phyloP scores from a whole-genome alignment of 2,888 invertebrate species.

The Mesopsocus fuscifrons region DNA sequence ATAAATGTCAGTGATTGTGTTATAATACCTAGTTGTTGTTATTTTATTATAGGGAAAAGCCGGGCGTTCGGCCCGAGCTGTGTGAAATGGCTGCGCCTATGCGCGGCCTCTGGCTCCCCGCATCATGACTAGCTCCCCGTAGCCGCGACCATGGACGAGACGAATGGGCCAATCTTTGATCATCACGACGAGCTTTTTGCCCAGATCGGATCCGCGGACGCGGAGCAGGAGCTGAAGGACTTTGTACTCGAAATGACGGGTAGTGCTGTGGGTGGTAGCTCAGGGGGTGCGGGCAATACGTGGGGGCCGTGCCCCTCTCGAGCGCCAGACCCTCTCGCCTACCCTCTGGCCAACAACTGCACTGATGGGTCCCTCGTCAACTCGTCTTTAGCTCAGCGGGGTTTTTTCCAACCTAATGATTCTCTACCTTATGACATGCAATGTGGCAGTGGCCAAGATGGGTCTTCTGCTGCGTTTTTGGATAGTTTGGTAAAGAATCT shows the following conservation, averaged over 20 bases:
- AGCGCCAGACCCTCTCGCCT: neutral
- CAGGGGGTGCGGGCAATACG: neutral
- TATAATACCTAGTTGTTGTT: too few species aligned
- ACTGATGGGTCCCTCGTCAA: neutral
- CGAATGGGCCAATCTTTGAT: constrained; percentile 20
- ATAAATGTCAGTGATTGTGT: too few species aligned
- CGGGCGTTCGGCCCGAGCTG: neutral
- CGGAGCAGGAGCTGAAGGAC: constrained; percentile 19
- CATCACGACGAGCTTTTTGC: constrained; percentile 19
- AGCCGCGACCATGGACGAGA: constrained; percentile 18
- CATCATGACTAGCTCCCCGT: neutral
- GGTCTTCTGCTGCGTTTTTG: neutral
- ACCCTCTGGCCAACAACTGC: neutral
- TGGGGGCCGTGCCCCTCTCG: neutral
- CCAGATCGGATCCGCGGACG: constrained; percentile 18
- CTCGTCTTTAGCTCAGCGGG: neutral
- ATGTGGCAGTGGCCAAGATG: neutral
- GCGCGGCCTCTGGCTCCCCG: neutral
- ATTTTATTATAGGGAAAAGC: neutral
- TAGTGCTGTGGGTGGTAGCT: neutral
- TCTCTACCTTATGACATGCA: neutral
- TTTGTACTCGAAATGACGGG: constrained; percentile 15
- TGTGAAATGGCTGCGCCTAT: neutral
- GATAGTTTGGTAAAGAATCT: constrained; percentile 6
- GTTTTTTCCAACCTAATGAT: neutral